Evolutionary conservation across 2,797 vertebrate species (phyloP), one percentile per base, ranked within the genome.

Genomic region (Linurgus olivaceus): DNA sequence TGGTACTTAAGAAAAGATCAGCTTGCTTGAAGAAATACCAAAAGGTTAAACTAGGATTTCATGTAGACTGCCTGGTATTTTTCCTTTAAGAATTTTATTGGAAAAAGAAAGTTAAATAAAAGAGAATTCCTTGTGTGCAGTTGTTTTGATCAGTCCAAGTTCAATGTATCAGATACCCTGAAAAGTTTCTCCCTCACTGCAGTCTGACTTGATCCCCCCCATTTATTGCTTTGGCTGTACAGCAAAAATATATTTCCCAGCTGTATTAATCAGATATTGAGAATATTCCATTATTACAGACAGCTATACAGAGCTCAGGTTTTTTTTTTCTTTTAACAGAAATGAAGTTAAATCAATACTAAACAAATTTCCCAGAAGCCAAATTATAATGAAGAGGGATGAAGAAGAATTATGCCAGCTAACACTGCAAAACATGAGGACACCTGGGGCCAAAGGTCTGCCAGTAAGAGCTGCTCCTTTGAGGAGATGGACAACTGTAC

Each of bases 331-430:
- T 80, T 92, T 52, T 28, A 74, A 57, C 24, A 91, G 67, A 71
- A 82, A 40, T 67, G 40, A 91, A 83, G 45, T 38, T 54, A 86
- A 92, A 94, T 95, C 94, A 93, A 95, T 92, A 88, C n/a, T 86
- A 92, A 88, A 45, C 24, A 94, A 81, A 59, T 89, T 77, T 88
- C 65, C 85, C 66, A 88, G 37, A 93, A 94, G 82, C 47, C 38
- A 72, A 48, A 75, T n/a, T 72, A 55, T 35, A 57, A 11, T 2
- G 2, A 84, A 11, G 13, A 63, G 11, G 14, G 21, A 72, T 68
- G 15, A 59, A 65, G 51, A 52, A 72, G 3, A 20, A n/a, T 54
- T 54, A 28, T 31, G 12, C 37, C 37, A 59, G 10, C 2, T 35
- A 72, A 52, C 1, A 0, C 17, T 42, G 15, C 33, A 73, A 33